These are phyloP conservation scores for Lamprologus tigripictilis DNA, from an alignment of 2,113 vertebrate genomes.

Conservation along the genomic window DNA sequence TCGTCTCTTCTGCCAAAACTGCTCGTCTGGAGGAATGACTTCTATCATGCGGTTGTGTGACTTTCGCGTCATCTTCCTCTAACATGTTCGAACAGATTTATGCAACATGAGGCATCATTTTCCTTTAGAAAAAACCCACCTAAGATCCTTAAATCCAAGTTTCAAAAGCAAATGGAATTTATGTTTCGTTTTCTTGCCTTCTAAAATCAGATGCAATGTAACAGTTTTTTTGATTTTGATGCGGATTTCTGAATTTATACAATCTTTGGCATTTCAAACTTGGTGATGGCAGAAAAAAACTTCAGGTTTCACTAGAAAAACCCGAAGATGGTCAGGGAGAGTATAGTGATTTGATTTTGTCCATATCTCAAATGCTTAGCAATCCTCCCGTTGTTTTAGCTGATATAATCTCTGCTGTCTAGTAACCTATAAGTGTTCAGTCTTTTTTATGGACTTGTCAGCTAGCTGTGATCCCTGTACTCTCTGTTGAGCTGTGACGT, in stretches of 20 bases:
- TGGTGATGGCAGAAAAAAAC: background rate
- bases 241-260: background rate
- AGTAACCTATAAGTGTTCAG: background rate
- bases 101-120: background rate
- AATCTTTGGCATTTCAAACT: background rate
- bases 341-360: background rate
- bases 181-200: background rate
- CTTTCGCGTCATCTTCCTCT: background rate
- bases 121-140: background rate
- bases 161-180: background rate
- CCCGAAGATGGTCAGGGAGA: background rate
- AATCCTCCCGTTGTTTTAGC: background rate
- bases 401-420: background rate
- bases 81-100: background rate
- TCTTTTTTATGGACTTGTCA: background rate
- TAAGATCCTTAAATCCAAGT: background rate
- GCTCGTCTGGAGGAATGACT: constrained; percentile 1
- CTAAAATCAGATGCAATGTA: background rate
- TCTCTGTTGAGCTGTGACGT: background rate
- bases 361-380: background rate
- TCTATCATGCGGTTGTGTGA: background rate
- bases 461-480: background rate
- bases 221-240: background rate
- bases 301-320: background rate
- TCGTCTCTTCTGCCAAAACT: background rate